Base-by-base conservation (phyloP, 2,888 invertebrate genomes). In the Encarsia formosa region DNA sequence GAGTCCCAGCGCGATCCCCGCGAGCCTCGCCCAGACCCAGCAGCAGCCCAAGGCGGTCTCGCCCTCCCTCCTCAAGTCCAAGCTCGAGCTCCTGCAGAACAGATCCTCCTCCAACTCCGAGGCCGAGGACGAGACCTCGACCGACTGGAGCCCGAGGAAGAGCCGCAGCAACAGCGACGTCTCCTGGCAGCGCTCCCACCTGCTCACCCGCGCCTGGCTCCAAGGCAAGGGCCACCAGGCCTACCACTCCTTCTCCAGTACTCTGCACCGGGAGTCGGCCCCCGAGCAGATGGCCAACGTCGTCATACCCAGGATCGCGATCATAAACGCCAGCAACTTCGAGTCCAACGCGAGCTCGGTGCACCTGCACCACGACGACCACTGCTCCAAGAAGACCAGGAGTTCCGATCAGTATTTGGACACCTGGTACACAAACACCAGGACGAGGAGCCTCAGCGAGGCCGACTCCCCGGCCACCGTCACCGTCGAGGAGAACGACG, bases 1-100 rank as follows among this genome's bases (percentile, higher is more conserved):
- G 63, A 85, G 86, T 38, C 88, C 88, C 42, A 72, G 70, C 49
- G 44, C 51, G 23, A 40, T 42, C 18, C 23, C 61, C 24, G 66
- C 65, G 22, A 16, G 61, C 24, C 4, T 54, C 60, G 1, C 31
- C 34, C 22, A 13, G 23, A 13, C 20, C 13, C 26, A 23, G 20
- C 48, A 11, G 2, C 16, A 18, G 16, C 1, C 2, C 15, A 59
- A 65, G 6, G 69, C 72, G 0, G 73, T 74, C 0, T 73, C 73
- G 9, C 71, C 73, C 9, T 60, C 69, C 0, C 46, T 73, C 3
- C 50, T 74, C 1, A 73, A 71, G 46, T 73, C 73, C 1, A 66
- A 65, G 18, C 39, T 74, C 20, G 73, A 74, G 44, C 48, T 68
- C 9, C 70, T 73, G 24, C 50, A 16, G 18, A 23, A 38, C 16